These are phyloP conservation scores for Panulirus ornatus DNA, from an alignment of 1,140 invertebrate species.

Conservation along the genomic window DNA sequence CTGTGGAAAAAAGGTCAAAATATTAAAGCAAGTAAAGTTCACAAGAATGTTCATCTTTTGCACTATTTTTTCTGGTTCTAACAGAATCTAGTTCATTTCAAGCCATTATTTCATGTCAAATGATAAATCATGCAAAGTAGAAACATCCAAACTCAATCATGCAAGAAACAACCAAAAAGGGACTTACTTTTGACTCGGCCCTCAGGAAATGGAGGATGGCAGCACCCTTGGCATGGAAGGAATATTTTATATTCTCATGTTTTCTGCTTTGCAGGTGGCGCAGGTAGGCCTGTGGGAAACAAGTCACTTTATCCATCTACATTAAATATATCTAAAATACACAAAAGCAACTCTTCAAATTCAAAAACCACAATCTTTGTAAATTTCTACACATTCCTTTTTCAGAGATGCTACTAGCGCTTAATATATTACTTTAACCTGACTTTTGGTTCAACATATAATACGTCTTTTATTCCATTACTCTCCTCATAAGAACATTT, in stretches of 20 bases:
- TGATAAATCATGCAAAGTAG: background rate
- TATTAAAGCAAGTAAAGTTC: no score
- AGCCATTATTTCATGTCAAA: background rate
- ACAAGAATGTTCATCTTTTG: no score
- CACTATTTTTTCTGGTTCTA: no score
- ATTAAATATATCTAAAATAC: background rate
- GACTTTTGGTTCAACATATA: no score
- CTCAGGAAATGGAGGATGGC: constrained; percentile 44
- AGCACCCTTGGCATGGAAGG: constrained; percentile 47
- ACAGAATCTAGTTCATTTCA: no score
- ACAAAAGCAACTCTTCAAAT: no score
- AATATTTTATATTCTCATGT: constrained; percentile 35
- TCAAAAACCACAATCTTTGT: no score
- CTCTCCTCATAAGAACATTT: no score
- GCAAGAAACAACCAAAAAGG: background rate
- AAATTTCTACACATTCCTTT: background rate
- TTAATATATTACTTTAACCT: no score
- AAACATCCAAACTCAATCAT: background rate
- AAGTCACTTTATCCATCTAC: no score
- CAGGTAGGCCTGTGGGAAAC: constrained; percentile 19
- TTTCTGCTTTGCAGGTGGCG: constrained; percentile 33
- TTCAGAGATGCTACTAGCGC: background rate
- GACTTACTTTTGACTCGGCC: constrained; percentile 37
- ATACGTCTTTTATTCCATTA: no score
- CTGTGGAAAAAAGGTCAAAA: no score